A percentile compares a stretch with the other conserved stretches of the same genome.
These are phyloP conservation scores for Drosophila lini DNA, from an alignment of 1,140 invertebrate genomes.

Conservation along the genomic window DNA sequence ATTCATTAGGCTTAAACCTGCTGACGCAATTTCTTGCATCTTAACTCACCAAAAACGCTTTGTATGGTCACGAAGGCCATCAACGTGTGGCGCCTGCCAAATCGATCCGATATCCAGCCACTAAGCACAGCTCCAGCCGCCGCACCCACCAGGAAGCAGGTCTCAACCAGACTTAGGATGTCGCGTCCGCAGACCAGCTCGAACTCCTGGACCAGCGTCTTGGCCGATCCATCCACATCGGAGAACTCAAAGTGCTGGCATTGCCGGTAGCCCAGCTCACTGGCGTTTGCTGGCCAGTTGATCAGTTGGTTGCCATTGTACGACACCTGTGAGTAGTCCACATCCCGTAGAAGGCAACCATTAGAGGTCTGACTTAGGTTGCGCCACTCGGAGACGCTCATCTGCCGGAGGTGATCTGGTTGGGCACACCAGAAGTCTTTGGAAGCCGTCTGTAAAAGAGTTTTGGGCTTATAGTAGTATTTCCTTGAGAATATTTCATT, in stretches of 20 bases:
- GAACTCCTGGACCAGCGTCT: conserved; percentile 88
- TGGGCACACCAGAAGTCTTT: conserved; percentile 87
- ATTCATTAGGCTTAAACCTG: too few species aligned
- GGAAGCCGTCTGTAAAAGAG: conserved; percentile 84
- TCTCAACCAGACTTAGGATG: conserved; percentile 87
- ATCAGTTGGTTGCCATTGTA: conserved; percentile 47
- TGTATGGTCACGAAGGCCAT: conserved; percentile 85
- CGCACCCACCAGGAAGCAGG: conserved; percentile 89
- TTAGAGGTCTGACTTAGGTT: conserved; percentile 86
- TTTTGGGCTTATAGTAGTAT: neutral
- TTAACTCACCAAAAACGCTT: conserved; percentile 68
- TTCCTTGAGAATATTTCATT: neutral
- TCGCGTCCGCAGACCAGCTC: conserved; percentile 87
- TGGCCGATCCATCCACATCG: conserved; percentile 86
- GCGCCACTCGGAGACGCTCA: conserved; percentile 86
- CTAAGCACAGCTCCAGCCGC: conserved; percentile 89
- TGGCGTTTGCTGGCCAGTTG: conserved; percentile 57
- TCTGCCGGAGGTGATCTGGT: conserved; percentile 85
- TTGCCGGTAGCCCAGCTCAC: conserved; percentile 49
- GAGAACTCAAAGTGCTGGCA: conserved; percentile 88
- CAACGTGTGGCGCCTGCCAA: conserved; percentile 90
- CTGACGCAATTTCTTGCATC: neutral
- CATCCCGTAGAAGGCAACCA: conserved; percentile 84
- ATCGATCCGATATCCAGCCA: conserved; percentile 89
- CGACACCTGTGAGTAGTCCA: conserved; percentile 58